Base-by-base conservation (phyloP, 2,888 invertebrate genomes). In the Tachina fera region DNA sequence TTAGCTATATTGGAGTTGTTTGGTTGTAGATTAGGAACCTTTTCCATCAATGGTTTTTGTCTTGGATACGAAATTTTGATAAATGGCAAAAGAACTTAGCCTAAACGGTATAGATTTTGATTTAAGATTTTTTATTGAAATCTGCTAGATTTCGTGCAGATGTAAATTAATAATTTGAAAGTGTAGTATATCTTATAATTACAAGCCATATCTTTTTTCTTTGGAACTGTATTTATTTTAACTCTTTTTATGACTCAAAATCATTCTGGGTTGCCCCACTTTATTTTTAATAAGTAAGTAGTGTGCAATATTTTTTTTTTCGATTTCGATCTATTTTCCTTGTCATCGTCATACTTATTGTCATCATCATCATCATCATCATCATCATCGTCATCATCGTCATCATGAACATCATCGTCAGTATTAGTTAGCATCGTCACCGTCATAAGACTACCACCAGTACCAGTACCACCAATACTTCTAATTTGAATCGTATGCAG, bases 261-360 rank as follows among this genome's bases (percentile, higher is more conserved):
- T 14, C 13, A 39, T 81, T 74, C 2, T 19, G 58, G 58, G 72
- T 76, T 19, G 8, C 0, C 9, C 83, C 71, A 83, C 77, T 58
- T 45, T 13, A 10, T 51, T 43, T 8, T 9, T 80, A 88, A 88
- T 90, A 89, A 16, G 16, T 16, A 67, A 67, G 14, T 11, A 49
- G 88, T 89, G 88, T 88, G 88, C 89, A 90, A 53, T 65, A 88
- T 84, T 87, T 88, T 85, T 84, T 47, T 43, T 43, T 87, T 53
- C 47, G 78, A 72, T 75, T 81, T 74, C 72, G 83, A 68, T 83
- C 83, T 63, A 72, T 81, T 86, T 72, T 61, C 53, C 53, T 78
- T 63, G 60, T 79, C 74, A 85, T 78, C 76, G 19, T 75, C 76
- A 53, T 77, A 22, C 58, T 61, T 63, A 67, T 82, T 70, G 72